A percentile compares a stretch with the other conserved stretches of the same genome.
Conservation (phyloP, 2,797 vertebrate species). For the Lacerta bilineata region DNA sequence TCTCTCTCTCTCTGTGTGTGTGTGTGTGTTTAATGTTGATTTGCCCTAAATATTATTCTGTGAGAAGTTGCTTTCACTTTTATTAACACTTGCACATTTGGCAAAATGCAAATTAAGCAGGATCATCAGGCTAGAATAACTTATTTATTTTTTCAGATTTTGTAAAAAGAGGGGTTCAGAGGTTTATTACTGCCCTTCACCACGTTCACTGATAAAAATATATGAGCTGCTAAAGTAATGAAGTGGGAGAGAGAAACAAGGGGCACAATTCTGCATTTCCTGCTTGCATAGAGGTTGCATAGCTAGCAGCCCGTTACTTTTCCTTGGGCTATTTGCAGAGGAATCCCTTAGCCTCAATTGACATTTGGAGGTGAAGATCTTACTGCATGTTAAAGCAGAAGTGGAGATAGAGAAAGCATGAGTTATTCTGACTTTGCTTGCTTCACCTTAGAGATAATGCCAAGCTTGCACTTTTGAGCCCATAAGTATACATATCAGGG, state of each 20-base stretch:
- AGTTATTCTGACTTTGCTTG: too few relatives aligned
- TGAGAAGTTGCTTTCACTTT: neutral
- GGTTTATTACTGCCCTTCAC: neutral
- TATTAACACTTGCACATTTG: neutral
- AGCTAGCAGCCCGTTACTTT: neutral
- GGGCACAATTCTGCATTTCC: neutral
- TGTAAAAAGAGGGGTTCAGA: neutral
- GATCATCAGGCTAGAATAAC: neutral
- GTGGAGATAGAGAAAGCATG: too few relatives aligned
- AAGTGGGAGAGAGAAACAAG: neutral
- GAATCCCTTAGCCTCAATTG: neutral
- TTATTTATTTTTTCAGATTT: neutral
- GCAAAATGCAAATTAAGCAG: constrained; percentile 5
- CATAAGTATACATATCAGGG: too few relatives aligned
- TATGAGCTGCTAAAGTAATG: neutral
- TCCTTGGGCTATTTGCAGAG: neutral
- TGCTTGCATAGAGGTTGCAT: neutral
- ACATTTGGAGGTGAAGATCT: too few relatives aligned
- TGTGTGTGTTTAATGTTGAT: neutral
- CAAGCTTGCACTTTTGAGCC: too few relatives aligned
- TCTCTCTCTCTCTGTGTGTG: too few relatives aligned
- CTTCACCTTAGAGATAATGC: too few relatives aligned
- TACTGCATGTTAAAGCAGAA: too few relatives aligned
- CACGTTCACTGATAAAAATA: neutral
- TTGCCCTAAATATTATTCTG: neutral